Conservation (phyloP, 2,797 vertebrate species). For the Anabas testudineus region DNA sequence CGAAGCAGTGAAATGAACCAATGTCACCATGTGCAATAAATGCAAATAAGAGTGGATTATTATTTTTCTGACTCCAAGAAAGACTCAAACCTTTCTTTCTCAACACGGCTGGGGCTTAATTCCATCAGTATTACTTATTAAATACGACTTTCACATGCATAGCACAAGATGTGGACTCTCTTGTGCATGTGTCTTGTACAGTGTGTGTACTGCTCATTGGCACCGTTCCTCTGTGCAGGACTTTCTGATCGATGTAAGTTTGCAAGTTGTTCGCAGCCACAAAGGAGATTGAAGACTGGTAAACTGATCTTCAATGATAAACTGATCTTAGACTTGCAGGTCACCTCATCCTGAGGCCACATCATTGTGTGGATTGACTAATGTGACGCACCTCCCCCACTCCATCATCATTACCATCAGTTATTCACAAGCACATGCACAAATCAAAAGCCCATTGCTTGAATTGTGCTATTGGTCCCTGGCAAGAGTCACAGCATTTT, state of each 20-base stretch:
- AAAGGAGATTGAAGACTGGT: constrained; percentile 36
- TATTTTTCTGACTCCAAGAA: constrained; percentile 15
- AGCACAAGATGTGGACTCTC: constrained; percentile 51
- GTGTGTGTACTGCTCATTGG: constrained; percentile 37
- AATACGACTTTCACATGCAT: constrained; percentile 32
- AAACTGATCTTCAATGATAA: constrained; percentile 44
- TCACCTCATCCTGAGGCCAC: constrained; percentile 14
- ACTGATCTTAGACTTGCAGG: constrained; percentile 39
- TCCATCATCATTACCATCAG: constrained; percentile 41
- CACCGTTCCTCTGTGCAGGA: constrained; percentile 29
- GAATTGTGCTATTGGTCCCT: constrained; percentile 17
- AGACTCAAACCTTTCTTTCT: constrained; percentile 21
- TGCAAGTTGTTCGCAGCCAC: constrained; percentile 21
- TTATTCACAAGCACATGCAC: constrained; percentile 58
- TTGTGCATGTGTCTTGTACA: constrained; percentile 54
- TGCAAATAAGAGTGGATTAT: constrained; percentile 25
- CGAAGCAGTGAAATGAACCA: constrained; percentile 3
- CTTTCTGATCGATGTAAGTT: constrained; percentile 30
- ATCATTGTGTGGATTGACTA: constrained; percentile 52
- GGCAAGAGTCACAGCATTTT: constrained; percentile 32
- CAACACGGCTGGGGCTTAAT: constrained; percentile 26
- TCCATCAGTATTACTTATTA: constrained; percentile 49
- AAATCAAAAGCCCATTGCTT: constrained; percentile 36
- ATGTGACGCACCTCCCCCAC: constrained; percentile 19
- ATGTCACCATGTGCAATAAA: constrained; percentile 35